Evolutionary conservation across 2,888 invertebrate species (phyloP).

Genomic region (Notodonta dromedarius): DNA sequence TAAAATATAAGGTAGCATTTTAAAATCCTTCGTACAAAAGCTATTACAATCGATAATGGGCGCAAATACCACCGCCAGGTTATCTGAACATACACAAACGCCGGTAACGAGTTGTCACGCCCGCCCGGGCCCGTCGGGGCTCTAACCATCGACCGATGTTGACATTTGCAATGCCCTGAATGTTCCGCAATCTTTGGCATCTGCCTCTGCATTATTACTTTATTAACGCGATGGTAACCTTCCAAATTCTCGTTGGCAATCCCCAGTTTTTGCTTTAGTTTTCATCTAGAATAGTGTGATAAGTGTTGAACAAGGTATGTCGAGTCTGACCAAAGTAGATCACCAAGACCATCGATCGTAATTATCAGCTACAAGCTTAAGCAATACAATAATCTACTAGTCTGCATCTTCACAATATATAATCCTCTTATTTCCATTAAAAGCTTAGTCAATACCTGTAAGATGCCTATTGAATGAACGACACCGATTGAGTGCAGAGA

Average conservation of each 20-base stretch:
- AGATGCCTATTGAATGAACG: background rate
- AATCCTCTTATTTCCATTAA: no score
- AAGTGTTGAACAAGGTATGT: no score
- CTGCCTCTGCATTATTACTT: background rate
- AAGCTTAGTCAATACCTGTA: no score
- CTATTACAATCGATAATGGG: background rate
- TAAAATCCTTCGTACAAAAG: background rate
- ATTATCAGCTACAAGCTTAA: no score
- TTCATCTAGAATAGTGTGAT: no score
- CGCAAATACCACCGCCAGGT: slow-evolving; percentile 5
- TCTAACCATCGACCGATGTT: slow-evolving; percentile 20
- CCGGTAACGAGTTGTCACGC: slow-evolving; percentile 45
- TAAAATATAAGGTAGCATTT: no score
- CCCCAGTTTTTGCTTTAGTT: no score
- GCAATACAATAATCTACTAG: no score
- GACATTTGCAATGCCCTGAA: slow-evolving; percentile 21
- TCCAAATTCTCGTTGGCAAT: no score
- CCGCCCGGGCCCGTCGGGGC: slow-evolving; percentile 19
- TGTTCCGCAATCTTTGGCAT: slow-evolving; percentile 10
- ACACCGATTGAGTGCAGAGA: background rate
- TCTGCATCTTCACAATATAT: no score
- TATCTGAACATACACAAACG: slow-evolving; percentile 50
- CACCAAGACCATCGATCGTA: no score
- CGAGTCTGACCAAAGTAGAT: no score
- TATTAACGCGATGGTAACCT: background rate